Percentiles rank a stretch among this genome's conserved stretches.
Evolutionary conservation across 2,113 vertebrate species (phyloP).

Genomic region (Vulpes vulpes): DNA sequence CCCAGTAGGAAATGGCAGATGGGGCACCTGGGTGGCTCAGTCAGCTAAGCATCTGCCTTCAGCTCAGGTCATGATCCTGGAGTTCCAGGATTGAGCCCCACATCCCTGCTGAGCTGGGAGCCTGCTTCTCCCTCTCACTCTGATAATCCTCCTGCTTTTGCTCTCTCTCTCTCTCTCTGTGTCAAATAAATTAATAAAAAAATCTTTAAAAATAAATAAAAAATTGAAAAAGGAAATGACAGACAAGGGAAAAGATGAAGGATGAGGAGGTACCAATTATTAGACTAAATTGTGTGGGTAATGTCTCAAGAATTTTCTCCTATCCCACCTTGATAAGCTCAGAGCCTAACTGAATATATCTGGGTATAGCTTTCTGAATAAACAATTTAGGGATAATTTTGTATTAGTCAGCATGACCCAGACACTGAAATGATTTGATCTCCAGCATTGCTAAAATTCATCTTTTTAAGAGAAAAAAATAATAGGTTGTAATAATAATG

Average conservation of each 20-base stretch:
- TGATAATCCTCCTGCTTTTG: too few species aligned
- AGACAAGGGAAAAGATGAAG: not conserved
- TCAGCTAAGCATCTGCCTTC: too few species aligned
- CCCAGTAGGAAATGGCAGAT: not conserved
- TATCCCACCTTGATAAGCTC: not conserved
- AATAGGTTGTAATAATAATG: not conserved
- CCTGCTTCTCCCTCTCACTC: too few species aligned
- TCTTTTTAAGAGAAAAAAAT: not conserved
- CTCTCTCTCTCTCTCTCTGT: too few species aligned
- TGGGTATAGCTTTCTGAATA: not conserved
- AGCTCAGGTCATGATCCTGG: too few species aligned
- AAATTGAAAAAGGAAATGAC: not conserved
- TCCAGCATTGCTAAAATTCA: not conserved
- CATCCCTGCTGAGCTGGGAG: too few species aligned
- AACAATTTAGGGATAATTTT: not conserved
- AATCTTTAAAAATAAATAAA: too few species aligned
- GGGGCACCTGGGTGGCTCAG: too few species aligned
- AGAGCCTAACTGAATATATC: not conserved
- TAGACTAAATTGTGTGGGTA: not conserved
- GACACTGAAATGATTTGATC: not conserved
- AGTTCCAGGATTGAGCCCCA: too few species aligned
- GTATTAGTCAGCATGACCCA: not conserved
- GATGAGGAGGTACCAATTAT: not conserved
- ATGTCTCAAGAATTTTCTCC: not conserved
- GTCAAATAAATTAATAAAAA: too few species aligned